Percentiles rank a stretch among this genome's conserved stretches.
phyloP scores from a whole-genome alignment of 2,797 vertebrate species.

The Notolepis coatsorum region DNA sequence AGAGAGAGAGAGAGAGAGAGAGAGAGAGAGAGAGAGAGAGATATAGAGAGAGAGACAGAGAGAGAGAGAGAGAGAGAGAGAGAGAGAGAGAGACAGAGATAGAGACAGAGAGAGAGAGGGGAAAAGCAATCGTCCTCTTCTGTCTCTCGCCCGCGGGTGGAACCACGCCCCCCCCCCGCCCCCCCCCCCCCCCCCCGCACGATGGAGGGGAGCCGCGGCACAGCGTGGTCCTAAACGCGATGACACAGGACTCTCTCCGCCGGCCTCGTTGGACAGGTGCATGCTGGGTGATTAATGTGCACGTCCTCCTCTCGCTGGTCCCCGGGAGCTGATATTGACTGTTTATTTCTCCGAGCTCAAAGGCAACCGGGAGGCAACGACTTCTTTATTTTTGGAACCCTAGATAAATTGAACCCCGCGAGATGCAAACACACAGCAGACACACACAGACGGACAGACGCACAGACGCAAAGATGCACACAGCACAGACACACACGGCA shows the following conservation, averaged over 20 bases:
- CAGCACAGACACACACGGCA: too few relatives aligned
- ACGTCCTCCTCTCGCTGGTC: constrained; percentile 73
- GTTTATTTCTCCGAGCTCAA: constrained; percentile 82
- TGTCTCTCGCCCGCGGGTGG: constrained; percentile 40
- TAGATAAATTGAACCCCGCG: constrained; percentile 79
- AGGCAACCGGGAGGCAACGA: constrained; percentile 78
- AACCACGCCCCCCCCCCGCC: constrained; percentile 40
- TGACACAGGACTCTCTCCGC: constrained; percentile 80
- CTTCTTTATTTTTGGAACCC: constrained; percentile 81
- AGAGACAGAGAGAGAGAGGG: too few relatives aligned
- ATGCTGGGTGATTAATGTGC: constrained; percentile 85
- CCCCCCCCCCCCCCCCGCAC: constrained; percentile 68
- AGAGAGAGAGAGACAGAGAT: too few relatives aligned
- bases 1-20: too few relatives aligned
- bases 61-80: too few relatives aligned
- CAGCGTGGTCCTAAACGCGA: constrained; percentile 77
- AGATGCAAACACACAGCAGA: constrained; percentile 82
- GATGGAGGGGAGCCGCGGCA: constrained; percentile 70
- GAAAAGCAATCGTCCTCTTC: constrained; percentile 71
- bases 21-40: too few relatives aligned
- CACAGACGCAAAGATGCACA: too few relatives aligned
- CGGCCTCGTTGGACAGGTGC: constrained; percentile 82
- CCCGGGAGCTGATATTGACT: constrained; percentile 84
- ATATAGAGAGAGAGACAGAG: too few relatives aligned
- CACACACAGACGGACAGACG: too few relatives aligned